These are phyloP conservation scores for Thecocarcelia acutangulata DNA, from an alignment of 2,888 invertebrate species.

Conservation along the genomic window DNA sequence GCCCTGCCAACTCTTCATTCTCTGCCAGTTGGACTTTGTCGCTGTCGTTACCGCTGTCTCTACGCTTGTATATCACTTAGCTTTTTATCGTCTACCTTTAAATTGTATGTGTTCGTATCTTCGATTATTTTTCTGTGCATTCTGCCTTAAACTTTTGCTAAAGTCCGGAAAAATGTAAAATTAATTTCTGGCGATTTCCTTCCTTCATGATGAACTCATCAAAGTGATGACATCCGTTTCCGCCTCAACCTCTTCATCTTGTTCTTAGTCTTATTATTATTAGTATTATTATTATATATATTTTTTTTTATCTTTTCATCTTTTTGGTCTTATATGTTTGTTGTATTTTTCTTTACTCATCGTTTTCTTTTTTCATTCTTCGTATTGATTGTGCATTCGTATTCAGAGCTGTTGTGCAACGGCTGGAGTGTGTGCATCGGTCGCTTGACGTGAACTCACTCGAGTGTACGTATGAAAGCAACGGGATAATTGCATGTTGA, in stretches of 20 bases:
- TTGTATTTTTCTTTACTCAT: constrained; percentile 7
- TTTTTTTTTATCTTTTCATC: constrained; percentile 18
- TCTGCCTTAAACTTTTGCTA: constrained; percentile 50
- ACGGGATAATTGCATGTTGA: constrained; percentile 26
- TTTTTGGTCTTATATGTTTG: constrained; percentile 9
- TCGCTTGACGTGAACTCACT: not conserved
- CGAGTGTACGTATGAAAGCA: constrained; percentile 3
- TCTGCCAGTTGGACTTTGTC: not conserved
- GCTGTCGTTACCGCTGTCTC: not conserved
- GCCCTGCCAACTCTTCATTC: not conserved
- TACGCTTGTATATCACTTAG: not conserved
- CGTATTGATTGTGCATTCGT: constrained; percentile 39
- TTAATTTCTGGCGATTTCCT: constrained; percentile 73
- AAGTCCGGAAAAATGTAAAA: constrained; percentile 71
- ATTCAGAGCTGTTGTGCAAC: not conserved
- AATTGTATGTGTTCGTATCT: not conserved
- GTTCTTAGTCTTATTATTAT: constrained; percentile 18
- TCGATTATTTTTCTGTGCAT: constrained; percentile 9
- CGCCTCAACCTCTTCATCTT: constrained; percentile 60
- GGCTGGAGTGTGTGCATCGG: not conserved
- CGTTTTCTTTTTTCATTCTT: constrained; percentile 7
- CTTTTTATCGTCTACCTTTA: constrained; percentile 8
- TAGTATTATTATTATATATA: constrained; percentile 10
- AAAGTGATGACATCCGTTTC: constrained; percentile 73
- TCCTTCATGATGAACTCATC: constrained; percentile 73